These are phyloP conservation scores for Ptychoptera contaminata DNA, from an alignment of 2,888 invertebrate species.

Conservation along the genomic window DNA sequence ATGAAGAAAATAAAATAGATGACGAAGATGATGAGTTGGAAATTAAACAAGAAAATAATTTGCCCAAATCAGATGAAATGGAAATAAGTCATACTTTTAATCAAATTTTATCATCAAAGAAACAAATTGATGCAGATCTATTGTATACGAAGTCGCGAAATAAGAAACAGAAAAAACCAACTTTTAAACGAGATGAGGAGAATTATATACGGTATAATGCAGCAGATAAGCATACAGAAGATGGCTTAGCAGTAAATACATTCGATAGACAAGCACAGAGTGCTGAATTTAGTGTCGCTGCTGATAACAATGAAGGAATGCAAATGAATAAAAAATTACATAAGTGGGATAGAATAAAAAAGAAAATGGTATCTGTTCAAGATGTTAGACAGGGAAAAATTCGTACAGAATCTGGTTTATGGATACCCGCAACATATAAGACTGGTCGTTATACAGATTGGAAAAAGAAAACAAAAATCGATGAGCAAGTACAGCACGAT, in stretches of 20 bases:
- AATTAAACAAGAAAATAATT: not conserved
- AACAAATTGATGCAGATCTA: conserved; percentile 35
- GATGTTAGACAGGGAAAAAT: conserved; percentile 55
- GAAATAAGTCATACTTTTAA: conserved; percentile 41
- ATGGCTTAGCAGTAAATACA: conserved; percentile 47
- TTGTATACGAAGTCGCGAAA: conserved; percentile 26
- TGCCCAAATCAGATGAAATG: conserved; percentile 33
- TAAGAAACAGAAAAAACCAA: too few species aligned
- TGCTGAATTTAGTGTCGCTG: conserved; percentile 61
- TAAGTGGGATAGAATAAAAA: conserved; percentile 90
- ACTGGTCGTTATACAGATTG: conserved; percentile 77
- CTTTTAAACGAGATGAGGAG: conserved; percentile 44
- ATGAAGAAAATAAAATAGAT: conserved; percentile 11
- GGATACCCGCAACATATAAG: conserved; percentile 90
- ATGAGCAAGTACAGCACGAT: conserved; percentile 24
- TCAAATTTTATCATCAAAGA: conserved; percentile 36
- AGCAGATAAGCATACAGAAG: conserved; percentile 69
- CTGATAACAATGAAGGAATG: conserved; percentile 61
- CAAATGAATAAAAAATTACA: conserved; percentile 44
- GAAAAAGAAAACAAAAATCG: conserved; percentile 51
- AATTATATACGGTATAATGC: conserved; percentile 79
- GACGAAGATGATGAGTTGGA: conserved; percentile 4
- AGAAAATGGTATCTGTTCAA: conserved; percentile 70
- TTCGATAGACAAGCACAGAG: conserved; percentile 67
- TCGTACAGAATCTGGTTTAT: conserved; percentile 86